A percentile compares a stretch with the other conserved stretches of the same genome.
These are phyloP conservation scores for Drosophila sp. DNA, from an alignment of 1,140 invertebrate species.

Conservation along the genomic window DNA sequence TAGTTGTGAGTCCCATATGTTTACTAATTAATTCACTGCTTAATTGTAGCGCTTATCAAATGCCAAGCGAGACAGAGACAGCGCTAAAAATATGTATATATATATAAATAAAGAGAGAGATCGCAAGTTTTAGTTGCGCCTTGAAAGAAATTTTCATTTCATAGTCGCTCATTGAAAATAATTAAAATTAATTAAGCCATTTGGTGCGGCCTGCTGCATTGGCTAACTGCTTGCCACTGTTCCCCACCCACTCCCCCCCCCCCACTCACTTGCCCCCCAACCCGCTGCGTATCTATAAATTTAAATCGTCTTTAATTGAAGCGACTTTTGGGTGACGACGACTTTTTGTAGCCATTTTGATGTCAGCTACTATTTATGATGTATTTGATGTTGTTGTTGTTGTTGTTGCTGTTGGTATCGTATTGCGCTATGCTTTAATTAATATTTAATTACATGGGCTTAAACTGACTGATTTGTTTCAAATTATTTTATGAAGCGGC, in stretches of 20 bases:
- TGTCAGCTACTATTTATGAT: slow-evolving; percentile 21
- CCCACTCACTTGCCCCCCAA: background rate
- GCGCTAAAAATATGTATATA: no score
- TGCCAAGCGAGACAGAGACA: slow-evolving; percentile 18
- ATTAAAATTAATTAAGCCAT: slow-evolving; percentile 83
- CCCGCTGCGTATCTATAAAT: slow-evolving; percentile 65
- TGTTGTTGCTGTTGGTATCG: no score
- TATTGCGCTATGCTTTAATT: slow-evolving; percentile 56
- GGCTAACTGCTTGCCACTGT: slow-evolving; percentile 44
- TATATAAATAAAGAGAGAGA: background rate
- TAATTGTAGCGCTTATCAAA: slow-evolving; percentile 78
- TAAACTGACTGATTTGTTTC: slow-evolving; percentile 62
- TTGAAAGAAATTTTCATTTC: slow-evolving; percentile 71
- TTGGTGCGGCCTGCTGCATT: slow-evolving; percentile 53
- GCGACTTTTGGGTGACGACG: slow-evolving; percentile 72
- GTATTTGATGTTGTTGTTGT: slow-evolving; percentile 25
- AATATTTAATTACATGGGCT: slow-evolving; percentile 58
- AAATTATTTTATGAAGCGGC: slow-evolving; percentile 46
- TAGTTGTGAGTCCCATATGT: slow-evolving; percentile 35
- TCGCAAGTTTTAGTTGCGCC: slow-evolving; percentile 70
- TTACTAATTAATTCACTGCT: slow-evolving; percentile 78
- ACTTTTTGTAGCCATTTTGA: slow-evolving; percentile 35
- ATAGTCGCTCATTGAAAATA: slow-evolving; percentile 82
- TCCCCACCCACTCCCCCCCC: background rate
- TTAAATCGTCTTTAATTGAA: slow-evolving; percentile 80